A percentile compares a stretch with the other conserved stretches of the same genome.
These are phyloP conservation scores for Zele albiditarsus DNA, from an alignment of 2,888 invertebrate species.

Conservation along the genomic window DNA sequence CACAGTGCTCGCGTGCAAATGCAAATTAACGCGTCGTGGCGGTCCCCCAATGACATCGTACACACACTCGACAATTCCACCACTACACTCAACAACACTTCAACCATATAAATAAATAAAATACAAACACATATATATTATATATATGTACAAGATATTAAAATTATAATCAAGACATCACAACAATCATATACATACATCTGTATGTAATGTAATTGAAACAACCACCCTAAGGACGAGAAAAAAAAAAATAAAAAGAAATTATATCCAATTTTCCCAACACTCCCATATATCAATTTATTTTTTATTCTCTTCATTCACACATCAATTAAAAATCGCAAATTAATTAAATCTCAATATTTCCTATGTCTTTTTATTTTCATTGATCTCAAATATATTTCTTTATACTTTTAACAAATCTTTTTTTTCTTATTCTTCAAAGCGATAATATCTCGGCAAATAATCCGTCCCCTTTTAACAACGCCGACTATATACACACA, in stretches of 20 bases:
- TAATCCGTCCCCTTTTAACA: conserved; percentile 59
- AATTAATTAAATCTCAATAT: conserved; percentile 1
- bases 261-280: background rate
- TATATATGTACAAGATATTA: background rate
- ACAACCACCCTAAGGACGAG: background rate
- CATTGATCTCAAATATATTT: background rate
- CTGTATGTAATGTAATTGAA: background rate
- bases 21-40: conserved; percentile 50
- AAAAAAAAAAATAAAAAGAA: background rate
- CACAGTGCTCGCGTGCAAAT: conserved; percentile 47
- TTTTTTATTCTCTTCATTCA: background rate
- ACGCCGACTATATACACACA: conserved; percentile 14
- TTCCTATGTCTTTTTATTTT: conserved; percentile 35
- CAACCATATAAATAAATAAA: background rate
- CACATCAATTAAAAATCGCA: background rate
- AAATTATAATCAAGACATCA: conserved; percentile 20
- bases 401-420: background rate
- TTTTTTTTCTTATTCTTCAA: conserved; percentile 27
- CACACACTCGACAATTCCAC: conserved; percentile 29
- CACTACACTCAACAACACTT: background rate
- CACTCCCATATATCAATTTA: background rate
- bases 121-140: background rate
- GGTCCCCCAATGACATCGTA: conserved; percentile 40
- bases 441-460: conserved; percentile 63
- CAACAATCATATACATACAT: background rate